Evolutionary conservation across 2,888 invertebrate genomes (phyloP).

Genomic region (Ophion slaviceki): DNA sequence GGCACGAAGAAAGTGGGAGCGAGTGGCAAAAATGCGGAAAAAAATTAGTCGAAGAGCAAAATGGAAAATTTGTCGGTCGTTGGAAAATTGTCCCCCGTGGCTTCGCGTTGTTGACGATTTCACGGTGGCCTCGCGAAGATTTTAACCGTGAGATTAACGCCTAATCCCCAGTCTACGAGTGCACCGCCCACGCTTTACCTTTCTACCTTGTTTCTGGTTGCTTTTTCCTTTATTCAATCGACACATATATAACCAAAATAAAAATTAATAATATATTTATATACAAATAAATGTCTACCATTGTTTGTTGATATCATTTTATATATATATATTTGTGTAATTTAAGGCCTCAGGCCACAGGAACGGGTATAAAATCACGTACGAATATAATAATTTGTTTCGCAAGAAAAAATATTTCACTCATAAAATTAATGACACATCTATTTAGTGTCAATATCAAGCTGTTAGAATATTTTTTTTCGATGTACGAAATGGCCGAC

Average conservation of each 20-base stretch:
- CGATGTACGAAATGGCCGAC: too few species aligned
- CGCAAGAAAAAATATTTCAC: too few species aligned
- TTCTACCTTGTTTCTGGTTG: constrained; percentile 26
- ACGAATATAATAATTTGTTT: too few species aligned
- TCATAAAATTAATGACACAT: too few species aligned
- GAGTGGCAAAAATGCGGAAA: neutral
- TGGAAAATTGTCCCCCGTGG: constrained; percentile 38
- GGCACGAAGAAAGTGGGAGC: neutral
- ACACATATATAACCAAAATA: neutral
- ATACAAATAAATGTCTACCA: neutral
- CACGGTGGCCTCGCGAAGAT: constrained; percentile 69
- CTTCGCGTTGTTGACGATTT: constrained; percentile 74
- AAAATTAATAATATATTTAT: neutral
- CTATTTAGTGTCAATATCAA: too few species aligned
- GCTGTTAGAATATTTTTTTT: too few species aligned
- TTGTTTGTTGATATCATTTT: neutral
- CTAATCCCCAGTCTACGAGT: constrained; percentile 69
- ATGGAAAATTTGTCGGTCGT: constrained; percentile 21
- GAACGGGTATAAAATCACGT: too few species aligned
- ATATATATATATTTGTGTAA: too few species aligned
- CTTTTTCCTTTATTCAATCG: neutral
- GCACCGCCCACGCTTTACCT: constrained; percentile 70
- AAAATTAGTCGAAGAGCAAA: constrained; percentile 36
- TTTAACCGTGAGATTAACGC: constrained; percentile 68
- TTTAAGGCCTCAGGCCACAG: too few species aligned